These are phyloP conservation scores for Drosophila funebris DNA, from an alignment of 1,140 invertebrate species.

Conservation along the genomic window DNA sequence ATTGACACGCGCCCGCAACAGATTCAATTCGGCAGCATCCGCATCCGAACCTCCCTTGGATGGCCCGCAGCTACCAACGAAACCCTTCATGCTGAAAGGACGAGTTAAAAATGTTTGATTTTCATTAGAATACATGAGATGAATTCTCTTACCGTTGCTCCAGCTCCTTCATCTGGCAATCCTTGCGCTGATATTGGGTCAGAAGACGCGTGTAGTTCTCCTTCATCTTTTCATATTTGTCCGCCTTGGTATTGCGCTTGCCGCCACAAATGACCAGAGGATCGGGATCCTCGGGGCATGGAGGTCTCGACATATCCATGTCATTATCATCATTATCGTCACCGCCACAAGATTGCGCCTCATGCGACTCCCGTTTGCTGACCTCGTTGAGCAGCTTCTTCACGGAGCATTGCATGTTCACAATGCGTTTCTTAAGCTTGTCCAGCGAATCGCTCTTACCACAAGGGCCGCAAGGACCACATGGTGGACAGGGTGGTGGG, in stretches of 20 bases:
- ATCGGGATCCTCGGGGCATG: conserved; percentile 69
- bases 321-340: conserved; percentile 26
- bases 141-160: conserved; percentile 59
- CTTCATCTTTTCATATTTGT: conserved; percentile 76
- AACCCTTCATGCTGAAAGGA: conserved; percentile 63
- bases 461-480: neutral
- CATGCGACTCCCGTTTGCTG: conserved; percentile 46
- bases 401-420: conserved; percentile 69
- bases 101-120: too few relatives aligned
- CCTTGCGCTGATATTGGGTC: conserved; percentile 73
- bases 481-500: neutral
- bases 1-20: conserved; percentile 66
- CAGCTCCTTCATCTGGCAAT: conserved; percentile 75
- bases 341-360: conserved; percentile 3
- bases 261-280: conserved; percentile 69
- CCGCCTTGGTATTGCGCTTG: conserved; percentile 71
- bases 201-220: conserved; percentile 76
- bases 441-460: conserved; percentile 64
- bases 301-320: neutral
- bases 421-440: conserved; percentile 65
- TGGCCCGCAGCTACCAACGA: conserved; percentile 40
- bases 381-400: conserved; percentile 68
- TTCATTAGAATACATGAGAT: too few relatives aligned
- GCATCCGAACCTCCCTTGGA: conserved; percentile 48
- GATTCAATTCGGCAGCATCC: conserved; percentile 69